Evolutionary conservation across 1,140 invertebrate genomes (phyloP).

Genomic region (Chionoecetes opilio): DNA sequence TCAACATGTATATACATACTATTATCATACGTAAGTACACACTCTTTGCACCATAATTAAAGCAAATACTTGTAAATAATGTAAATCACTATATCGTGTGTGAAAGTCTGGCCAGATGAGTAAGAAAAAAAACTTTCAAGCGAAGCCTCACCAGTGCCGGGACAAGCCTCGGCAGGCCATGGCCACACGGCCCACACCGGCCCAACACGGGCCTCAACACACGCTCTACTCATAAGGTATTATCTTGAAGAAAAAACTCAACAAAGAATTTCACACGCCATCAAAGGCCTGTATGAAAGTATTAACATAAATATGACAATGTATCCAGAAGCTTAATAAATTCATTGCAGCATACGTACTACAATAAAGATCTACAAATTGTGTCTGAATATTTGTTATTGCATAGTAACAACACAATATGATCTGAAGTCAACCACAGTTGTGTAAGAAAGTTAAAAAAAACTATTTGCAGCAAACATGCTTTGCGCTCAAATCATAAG

Average conservation of each 20-base stretch:
- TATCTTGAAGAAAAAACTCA: neutral
- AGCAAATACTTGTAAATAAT: neutral
- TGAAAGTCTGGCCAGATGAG: too few relatives aligned
- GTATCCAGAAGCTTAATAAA: too few relatives aligned
- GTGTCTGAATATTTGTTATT: neutral
- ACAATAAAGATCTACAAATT: too few relatives aligned
- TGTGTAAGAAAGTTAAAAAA: neutral
- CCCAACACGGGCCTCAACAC: neutral
- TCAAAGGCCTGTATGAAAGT: neutral
- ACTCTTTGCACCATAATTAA: neutral
- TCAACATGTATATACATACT: neutral
- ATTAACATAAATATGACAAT: too few relatives aligned
- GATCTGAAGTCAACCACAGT: neutral
- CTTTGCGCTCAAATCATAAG: neutral
- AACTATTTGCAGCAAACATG: neutral
- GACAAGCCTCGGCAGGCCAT: neutral
- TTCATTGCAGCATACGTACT: too few relatives aligned
- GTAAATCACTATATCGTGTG: neutral
- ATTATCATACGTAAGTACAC: neutral
- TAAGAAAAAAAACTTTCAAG: neutral
- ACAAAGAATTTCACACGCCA: neutral
- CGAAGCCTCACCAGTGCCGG: neutral
- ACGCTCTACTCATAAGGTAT: neutral
- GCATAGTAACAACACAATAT: slow-evolving; percentile 7
- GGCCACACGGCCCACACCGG: neutral